phyloP scores from a whole-genome alignment of 2,797 vertebrate genomes.

The Sebastes nivosus region DNA sequence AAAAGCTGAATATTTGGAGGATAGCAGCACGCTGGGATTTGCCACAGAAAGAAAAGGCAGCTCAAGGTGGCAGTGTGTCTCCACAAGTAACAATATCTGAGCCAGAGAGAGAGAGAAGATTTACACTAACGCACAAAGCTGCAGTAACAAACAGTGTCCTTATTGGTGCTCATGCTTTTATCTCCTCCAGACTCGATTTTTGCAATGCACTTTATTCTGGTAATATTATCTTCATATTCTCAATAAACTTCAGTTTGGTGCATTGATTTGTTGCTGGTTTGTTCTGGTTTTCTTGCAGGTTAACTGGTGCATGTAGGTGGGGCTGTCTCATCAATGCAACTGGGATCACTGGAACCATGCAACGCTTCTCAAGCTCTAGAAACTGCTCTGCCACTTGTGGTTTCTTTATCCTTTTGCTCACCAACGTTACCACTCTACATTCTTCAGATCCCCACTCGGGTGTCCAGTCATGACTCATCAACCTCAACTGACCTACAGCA shows the following conservation, averaged over 20 bases:
- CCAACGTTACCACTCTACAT: background rate
- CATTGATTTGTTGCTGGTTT: background rate
- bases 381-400: too few species aligned
- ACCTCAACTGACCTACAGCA: background rate
- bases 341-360: too few species aligned
- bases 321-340: background rate
- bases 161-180: too few species aligned
- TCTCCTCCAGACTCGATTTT: too few species aligned
- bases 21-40: accelerated
- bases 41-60: background rate
- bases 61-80: constrained; percentile 59
- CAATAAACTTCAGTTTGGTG: background rate
- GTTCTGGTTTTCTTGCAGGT: background rate
- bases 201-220: too few species aligned
- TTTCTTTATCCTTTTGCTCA: background rate
- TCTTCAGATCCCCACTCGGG: background rate
- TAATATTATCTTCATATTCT: background rate
- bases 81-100: constrained; percentile 6
- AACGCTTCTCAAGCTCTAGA: background rate
- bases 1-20: background rate
- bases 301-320: background rate
- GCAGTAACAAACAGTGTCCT: background rate
- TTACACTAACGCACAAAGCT: background rate
- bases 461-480: too few species aligned
- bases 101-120: background rate